Evolutionary conservation across 35 echinoderm and acorn worm species (phyloP).

Genomic region (Lytechinus pictus): DNA sequence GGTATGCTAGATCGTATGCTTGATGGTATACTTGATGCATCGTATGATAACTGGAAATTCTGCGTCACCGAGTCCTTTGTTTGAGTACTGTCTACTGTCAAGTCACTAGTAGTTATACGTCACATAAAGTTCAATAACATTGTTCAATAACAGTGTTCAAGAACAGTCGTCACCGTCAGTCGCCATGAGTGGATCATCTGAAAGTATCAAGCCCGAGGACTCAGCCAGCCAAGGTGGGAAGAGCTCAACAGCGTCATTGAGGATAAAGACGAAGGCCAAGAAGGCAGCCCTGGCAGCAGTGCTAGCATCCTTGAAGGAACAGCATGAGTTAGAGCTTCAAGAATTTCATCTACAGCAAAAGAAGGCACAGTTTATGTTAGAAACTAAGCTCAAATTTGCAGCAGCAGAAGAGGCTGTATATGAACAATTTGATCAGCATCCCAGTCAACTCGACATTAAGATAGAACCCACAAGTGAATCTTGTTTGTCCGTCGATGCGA

Average conservation of each 20-base stretch:
- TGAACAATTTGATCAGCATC: not conserved
- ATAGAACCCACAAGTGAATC: not conserved
- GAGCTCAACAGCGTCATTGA: not conserved
- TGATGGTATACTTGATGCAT: too few species aligned
- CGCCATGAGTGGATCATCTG: too few species aligned
- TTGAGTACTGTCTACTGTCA: too few species aligned
- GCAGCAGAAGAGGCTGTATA: not conserved
- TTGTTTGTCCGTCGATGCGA: too few species aligned
- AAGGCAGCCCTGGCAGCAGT: conserved; percentile 1
- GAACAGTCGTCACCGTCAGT: too few species aligned
- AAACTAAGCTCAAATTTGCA: not conserved
- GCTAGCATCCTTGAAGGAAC: not conserved
- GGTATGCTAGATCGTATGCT: not conserved
- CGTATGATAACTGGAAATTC: too few species aligned
- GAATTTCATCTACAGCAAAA: not conserved
- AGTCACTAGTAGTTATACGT: not conserved
- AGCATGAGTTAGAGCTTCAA: not conserved
- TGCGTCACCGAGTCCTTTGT: too few species aligned
- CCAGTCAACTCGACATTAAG: not conserved
- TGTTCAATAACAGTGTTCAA: not conserved
- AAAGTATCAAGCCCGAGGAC: not conserved
- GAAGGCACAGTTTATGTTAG: not conserved
- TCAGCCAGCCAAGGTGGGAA: not conserved
- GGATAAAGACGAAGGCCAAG: not conserved
- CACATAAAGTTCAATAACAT: not conserved